A percentile compares a stretch with the other conserved stretches of the same genome.
Conservation (phyloP, 2,797 vertebrate species). For the Molossus alvarezi region DNA sequence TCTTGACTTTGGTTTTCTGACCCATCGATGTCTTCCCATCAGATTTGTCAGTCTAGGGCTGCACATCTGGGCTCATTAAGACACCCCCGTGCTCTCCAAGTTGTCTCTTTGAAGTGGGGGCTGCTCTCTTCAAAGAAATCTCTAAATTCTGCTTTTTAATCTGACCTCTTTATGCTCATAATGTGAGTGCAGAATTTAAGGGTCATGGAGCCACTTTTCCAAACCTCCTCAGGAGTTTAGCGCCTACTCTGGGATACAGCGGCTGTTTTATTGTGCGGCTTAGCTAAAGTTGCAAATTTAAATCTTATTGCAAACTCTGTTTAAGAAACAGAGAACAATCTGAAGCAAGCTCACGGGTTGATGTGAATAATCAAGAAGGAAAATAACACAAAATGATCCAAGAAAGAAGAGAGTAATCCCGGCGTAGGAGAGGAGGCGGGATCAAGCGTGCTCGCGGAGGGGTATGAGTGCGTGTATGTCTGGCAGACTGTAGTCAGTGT, state of each 20-base stretch:
- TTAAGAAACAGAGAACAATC: not conserved
- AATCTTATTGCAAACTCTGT: slow-evolving; percentile 21
- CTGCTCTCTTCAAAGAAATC: slow-evolving; percentile 16
- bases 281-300: slow-evolving; percentile 36
- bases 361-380: slow-evolving; percentile 18
- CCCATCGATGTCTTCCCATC: not conserved
- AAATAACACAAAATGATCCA: not conserved
- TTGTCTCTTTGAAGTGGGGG: not conserved
- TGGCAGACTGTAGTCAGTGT: not conserved
- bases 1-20: slow-evolving; percentile 60
- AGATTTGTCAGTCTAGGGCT: not conserved
- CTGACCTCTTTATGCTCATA: not conserved
- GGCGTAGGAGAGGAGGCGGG: not conserved
- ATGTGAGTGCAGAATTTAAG: not conserved
- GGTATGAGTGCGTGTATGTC: not conserved
- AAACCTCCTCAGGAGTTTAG: slow-evolving; percentile 50
- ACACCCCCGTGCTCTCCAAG: not conserved
- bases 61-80: not conserved
- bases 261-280: slow-evolving; percentile 1
- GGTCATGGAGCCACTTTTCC: not conserved
- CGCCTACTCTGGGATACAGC: not conserved
- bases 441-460: not conserved
- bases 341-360: not conserved
- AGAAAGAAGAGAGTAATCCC: slow-evolving; percentile 28
- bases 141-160: slow-evolving; percentile 25